These are phyloP conservation scores for Microdon myrmicae DNA, from an alignment of 2,888 invertebrate genomes.

Conservation along the genomic window DNA sequence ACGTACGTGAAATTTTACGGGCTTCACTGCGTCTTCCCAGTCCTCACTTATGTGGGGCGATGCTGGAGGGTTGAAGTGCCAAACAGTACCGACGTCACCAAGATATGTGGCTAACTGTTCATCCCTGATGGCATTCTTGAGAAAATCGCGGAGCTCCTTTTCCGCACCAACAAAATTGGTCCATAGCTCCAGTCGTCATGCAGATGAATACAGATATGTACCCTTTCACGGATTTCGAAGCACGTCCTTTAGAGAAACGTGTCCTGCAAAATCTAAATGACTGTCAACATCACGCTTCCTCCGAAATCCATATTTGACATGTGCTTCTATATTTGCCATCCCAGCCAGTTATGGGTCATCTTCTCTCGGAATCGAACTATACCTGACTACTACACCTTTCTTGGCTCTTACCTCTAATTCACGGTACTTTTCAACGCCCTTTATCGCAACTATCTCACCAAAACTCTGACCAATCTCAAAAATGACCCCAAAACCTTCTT, in stretches of 20 bases:
- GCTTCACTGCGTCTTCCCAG: slow-evolving; percentile 16
- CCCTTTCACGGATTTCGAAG: slow-evolving; percentile 14
- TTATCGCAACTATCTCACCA: no score
- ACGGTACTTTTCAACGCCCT: no score
- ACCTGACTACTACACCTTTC: no score
- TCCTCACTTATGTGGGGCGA: slow-evolving; percentile 18
- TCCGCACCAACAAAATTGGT: slow-evolving; percentile 16
- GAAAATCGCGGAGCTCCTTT: background rate
- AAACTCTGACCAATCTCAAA: no score
- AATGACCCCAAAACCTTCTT: no score
- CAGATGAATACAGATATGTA: slow-evolving; percentile 17
- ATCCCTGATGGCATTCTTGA: background rate
- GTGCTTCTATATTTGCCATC: no score
- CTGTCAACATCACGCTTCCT: no score
- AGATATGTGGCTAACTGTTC: slow-evolving; percentile 7
- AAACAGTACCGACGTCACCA: background rate
- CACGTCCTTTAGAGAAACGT: slow-evolving; percentile 20
- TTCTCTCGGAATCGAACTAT: no score
- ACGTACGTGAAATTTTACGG: slow-evolving; percentile 14
- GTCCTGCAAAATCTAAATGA: no score
- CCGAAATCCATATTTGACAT: no score
- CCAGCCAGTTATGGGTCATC: no score
- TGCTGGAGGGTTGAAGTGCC: slow-evolving; percentile 19
- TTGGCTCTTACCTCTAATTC: no score
- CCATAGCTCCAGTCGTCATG: slow-evolving; percentile 29